These are phyloP conservation scores for Lophochroa leadbeateri DNA, from an alignment of 2,113 vertebrate genomes.

Conservation along the genomic window DNA sequence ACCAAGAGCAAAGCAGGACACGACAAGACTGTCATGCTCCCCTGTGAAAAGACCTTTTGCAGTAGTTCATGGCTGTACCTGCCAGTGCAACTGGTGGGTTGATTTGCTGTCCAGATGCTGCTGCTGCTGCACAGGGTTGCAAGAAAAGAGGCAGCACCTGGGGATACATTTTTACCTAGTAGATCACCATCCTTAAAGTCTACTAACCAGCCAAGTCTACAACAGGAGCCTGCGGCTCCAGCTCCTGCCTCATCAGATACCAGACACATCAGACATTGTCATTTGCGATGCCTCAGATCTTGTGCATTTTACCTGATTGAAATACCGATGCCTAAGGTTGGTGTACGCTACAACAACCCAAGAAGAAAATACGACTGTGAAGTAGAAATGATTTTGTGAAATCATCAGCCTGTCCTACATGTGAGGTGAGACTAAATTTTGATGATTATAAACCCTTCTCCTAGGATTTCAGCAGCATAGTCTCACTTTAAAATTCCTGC, in stretches of 20 bases:
- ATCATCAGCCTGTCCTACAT: background rate
- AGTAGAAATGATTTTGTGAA: background rate
- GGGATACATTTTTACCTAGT: background rate
- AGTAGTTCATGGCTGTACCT: fast-evolving
- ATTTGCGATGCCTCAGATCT: background rate
- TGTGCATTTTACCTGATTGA: background rate
- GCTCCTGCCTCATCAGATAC: background rate
- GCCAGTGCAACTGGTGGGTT: background rate
- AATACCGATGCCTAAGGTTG: background rate
- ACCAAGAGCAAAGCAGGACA: background rate
- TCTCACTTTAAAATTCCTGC: background rate
- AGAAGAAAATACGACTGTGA: background rate
- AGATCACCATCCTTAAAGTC: background rate
- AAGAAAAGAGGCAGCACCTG: background rate
- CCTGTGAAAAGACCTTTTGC: background rate
- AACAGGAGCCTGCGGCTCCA: background rate
- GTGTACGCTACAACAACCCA: background rate
- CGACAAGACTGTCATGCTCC: background rate
- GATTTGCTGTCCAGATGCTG: background rate
- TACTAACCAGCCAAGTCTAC: background rate
- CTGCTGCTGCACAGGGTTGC: background rate
- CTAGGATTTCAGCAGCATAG: background rate
- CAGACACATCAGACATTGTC: too few species aligned
- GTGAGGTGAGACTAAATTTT: background rate
- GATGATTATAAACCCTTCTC: background rate